Conservation (phyloP, 2,113 vertebrate genomes). For the Hippocampus mohnikei region DNA sequence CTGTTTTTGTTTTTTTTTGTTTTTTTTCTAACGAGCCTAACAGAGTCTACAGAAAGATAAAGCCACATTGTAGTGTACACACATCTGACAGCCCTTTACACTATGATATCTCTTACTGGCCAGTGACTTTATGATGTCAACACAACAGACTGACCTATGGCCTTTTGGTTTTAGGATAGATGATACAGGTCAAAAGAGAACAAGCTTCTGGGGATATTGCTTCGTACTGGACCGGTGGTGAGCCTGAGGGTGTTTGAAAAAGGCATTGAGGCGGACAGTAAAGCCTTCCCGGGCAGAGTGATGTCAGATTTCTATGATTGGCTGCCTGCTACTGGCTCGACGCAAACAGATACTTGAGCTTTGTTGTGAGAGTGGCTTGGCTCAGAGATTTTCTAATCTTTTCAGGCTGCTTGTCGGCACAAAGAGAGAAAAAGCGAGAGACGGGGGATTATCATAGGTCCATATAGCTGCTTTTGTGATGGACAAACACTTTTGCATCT, state of each 20-base stretch:
- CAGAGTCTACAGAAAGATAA: neutral
- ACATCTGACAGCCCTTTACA: too few relatives aligned
- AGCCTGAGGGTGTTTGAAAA: conserved; percentile 2
- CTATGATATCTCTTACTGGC: neutral
- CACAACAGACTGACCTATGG: neutral
- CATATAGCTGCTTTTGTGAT: neutral
- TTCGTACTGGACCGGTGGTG: neutral
- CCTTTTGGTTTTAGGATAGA: neutral
- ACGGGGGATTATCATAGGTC: neutral
- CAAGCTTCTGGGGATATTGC: neutral
- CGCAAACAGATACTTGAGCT: neutral
- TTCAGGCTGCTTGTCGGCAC: neutral
- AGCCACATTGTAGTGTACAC: too few relatives aligned
- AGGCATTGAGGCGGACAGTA: conserved; percentile 1
- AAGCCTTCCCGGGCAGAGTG: neutral
- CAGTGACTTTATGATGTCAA: neutral
- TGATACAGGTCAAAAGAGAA: neutral
- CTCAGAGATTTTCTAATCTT: conserved; percentile 3
- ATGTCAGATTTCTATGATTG: neutral
- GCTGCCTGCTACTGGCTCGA: neutral
- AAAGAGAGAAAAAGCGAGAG: conserved; percentile 1
- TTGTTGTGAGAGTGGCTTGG: conserved; percentile 6
- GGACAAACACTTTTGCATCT: neutral
- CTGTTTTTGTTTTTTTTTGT: neutral
- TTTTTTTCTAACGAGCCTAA: neutral